Evolutionary conservation across 2,113 vertebrate genomes (phyloP).

Genomic region (Trinectes maculatus): DNA sequence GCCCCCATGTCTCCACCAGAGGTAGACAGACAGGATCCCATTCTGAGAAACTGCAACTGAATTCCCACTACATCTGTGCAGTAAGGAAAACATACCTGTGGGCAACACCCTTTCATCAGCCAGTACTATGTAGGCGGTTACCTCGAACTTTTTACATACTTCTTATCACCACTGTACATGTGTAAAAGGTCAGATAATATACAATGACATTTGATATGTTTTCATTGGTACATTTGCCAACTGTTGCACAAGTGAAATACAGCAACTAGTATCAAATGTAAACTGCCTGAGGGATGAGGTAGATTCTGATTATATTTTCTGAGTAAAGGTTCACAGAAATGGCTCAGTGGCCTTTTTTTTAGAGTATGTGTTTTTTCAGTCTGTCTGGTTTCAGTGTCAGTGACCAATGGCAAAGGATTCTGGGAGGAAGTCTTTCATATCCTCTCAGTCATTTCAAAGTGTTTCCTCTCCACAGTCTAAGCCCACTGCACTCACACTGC

Average conservation of each 20-base stretch:
- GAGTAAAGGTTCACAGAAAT: not conserved
- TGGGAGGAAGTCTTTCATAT: constrained; percentile 42
- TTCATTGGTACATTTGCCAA: too few species aligned
- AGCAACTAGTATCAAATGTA: not conserved
- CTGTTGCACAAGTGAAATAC: too few species aligned
- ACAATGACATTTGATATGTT: too few species aligned
- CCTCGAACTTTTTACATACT: not conserved
- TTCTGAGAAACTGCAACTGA: too few species aligned
- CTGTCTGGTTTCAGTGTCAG: not conserved
- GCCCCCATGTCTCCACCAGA: constrained; percentile 45
- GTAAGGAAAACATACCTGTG: not conserved
- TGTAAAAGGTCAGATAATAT: too few species aligned
- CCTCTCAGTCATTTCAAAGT: constrained; percentile 22
- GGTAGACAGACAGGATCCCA: constrained; percentile 22
- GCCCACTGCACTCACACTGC: not conserved
- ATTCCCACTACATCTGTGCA: too few species aligned
- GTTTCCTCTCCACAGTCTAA: constrained; percentile 21
- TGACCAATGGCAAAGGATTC: constrained; percentile 5
- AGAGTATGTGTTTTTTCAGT: not conserved
- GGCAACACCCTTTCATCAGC: too few species aligned
- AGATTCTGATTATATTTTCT: not conserved
- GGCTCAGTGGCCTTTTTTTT: not conserved
- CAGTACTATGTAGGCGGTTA: too few species aligned
- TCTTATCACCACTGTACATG: not conserved
- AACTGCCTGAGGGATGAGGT: not conserved